Evolutionary conservation across 2,888 invertebrate genomes (phyloP).

Genomic region (Branchellion lobata): DNA sequence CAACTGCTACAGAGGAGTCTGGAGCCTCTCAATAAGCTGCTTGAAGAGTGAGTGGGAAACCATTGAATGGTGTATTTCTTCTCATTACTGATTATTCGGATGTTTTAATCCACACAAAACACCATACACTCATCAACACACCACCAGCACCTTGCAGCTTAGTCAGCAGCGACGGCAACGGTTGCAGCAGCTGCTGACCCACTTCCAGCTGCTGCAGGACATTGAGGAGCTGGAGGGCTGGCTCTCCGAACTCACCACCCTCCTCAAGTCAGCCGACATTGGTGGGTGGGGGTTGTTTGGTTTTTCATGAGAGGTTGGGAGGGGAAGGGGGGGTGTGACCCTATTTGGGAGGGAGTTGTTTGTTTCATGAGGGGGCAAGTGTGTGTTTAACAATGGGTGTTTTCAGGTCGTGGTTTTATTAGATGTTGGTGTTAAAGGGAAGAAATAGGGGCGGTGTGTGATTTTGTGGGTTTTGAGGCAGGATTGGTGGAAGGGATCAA

Average conservation of each 20-base stretch:
- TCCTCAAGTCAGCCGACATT: conserved; percentile 86
- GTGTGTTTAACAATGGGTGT: too few species aligned
- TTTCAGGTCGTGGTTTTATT: too few species aligned
- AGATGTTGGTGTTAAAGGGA: too few species aligned
- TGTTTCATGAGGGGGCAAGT: too few species aligned
- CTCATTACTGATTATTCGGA: too few species aligned
- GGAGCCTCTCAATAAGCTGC: conserved; percentile 75
- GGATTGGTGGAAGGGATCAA: too few species aligned
- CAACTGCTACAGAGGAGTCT: conserved; percentile 72
- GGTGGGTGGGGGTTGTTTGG: conserved; percentile 58
- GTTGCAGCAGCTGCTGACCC: conserved; percentile 86
- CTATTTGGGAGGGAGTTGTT: too few species aligned
- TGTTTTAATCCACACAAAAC: too few species aligned
- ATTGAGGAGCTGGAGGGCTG: conserved; percentile 96
- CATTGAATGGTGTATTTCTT: too few species aligned
- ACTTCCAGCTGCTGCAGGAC: conserved; percentile 92
- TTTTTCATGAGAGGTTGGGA: not conserved
- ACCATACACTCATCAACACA: not conserved
- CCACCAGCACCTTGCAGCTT: conserved; percentile 80
- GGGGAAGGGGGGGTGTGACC: too few species aligned
- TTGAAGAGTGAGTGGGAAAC: conserved; percentile 70
- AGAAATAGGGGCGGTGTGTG: too few species aligned
- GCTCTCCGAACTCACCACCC: conserved; percentile 89
- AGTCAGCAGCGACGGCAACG: conserved; percentile 70
- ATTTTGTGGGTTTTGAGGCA: too few species aligned